Conservation (phyloP, 2,797 vertebrate species). For the Decapterus maruadsi region DNA sequence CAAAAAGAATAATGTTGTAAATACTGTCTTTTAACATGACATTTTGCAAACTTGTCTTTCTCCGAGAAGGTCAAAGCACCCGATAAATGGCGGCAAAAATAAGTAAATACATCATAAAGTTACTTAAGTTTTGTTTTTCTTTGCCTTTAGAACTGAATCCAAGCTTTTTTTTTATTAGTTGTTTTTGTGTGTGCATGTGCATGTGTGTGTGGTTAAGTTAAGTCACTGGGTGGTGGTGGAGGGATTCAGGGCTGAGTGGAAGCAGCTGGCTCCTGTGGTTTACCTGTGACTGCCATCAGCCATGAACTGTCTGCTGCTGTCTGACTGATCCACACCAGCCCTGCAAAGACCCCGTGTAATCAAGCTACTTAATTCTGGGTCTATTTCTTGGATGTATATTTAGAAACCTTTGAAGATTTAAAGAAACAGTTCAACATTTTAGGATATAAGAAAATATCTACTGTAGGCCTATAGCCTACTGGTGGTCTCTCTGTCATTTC, state of each 20-base stretch:
- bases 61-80: background rate
- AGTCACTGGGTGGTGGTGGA: background rate
- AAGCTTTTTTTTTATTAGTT: background rate
- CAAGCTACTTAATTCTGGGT: constrained; percentile 28
- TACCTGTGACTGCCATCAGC: constrained; percentile 46
- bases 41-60: background rate
- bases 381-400: too few relatives aligned
- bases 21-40: background rate
- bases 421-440: too few relatives aligned
- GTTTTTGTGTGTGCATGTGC: background rate
- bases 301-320: constrained; percentile 46
- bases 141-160: background rate
- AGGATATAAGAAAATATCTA: background rate
- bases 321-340: constrained; percentile 37
- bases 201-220: background rate
- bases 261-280: constrained; percentile 51
- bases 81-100: background rate
- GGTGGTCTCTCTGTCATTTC: too few relatives aligned
- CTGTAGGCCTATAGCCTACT: background rate
- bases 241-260: constrained; percentile 33
- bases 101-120: background rate
- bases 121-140: background rate
- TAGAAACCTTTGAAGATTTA: too few relatives aligned
- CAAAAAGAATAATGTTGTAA: background rate
- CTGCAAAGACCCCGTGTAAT: constrained; percentile 21